Percentiles rank a stretch among this genome's conserved stretches.
phyloP scores from a whole-genome alignment of 2,797 vertebrate species.

The Netta rufina region DNA sequence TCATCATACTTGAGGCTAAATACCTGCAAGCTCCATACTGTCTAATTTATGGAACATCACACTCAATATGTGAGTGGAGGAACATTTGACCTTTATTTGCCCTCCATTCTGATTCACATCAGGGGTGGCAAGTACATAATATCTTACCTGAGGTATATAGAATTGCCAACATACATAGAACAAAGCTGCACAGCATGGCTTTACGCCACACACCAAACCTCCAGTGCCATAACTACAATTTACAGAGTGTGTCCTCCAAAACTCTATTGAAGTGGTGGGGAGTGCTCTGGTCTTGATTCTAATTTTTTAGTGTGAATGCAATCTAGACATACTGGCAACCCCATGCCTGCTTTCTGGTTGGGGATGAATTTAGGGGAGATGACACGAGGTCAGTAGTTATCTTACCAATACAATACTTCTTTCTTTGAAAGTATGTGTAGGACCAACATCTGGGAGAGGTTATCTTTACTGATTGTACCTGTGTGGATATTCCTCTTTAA shows the following conservation, averaged over 20 bases:
- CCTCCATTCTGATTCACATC: not conserved
- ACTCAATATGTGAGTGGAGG: not conserved
- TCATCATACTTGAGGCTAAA: not conserved
- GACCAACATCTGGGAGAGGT: too few relatives aligned
- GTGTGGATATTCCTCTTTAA: not conserved
- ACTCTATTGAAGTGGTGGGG: not conserved
- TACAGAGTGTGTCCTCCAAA: not conserved
- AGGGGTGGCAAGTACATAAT: not conserved
- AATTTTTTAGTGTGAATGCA: not conserved
- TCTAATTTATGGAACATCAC: not conserved
- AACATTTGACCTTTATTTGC: not conserved
- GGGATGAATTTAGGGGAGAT: not conserved
- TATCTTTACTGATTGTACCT: not conserved
- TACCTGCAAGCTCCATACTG: not conserved
- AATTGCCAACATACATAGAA: not conserved
- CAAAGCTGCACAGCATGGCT: not conserved
- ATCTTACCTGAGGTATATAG: not conserved
- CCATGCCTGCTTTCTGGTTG: not conserved
- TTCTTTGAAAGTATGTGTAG: not conserved
- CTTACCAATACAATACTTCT: not conserved
- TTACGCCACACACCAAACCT: not conserved
- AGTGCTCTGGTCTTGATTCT: too few relatives aligned
- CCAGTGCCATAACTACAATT: not conserved
- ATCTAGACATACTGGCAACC: not conserved
- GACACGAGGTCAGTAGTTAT: not conserved